Conservation (phyloP, 1,140 invertebrate species). For the Heliothis virescens region DNA sequence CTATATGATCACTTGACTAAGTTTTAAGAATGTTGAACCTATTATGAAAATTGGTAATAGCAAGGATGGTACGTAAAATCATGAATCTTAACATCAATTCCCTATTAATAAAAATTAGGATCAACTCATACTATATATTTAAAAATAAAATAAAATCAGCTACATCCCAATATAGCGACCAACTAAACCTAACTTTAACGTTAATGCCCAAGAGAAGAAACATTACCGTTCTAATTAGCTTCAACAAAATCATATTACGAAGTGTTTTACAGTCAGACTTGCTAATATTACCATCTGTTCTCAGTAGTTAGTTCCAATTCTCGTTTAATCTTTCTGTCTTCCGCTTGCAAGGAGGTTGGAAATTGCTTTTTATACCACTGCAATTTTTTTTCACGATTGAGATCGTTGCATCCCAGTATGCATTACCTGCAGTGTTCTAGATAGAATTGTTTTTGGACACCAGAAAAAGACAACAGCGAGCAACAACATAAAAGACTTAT, state of each 20-base stretch:
- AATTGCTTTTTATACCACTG: constrained; percentile 32
- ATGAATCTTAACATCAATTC: no score
- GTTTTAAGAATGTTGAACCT: no score
- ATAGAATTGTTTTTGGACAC: not conserved
- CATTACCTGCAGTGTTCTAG: not conserved
- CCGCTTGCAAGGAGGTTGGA: constrained; percentile 35
- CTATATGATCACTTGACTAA: no score
- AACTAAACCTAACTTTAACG: not conserved
- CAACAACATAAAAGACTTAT: no score
- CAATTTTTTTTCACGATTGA: constrained; percentile 34
- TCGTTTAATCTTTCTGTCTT: constrained; percentile 37
- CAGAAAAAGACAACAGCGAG: no score
- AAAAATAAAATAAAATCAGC: no score
- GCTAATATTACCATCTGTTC: constrained; percentile 30
- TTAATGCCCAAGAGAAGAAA: not conserved
- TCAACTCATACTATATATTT: no score
- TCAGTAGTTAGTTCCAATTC: constrained; percentile 28
- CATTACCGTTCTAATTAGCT: not conserved
- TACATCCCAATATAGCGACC: no score
- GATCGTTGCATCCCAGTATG: constrained; percentile 1
- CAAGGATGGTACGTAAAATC: no score
- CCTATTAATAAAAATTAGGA: no score
- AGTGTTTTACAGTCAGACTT: constrained; percentile 3
- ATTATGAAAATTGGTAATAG: no score
- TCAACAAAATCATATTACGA: not conserved